Conservation (phyloP, 2,888 invertebrate species). For the Tinea trinotella region DNA sequence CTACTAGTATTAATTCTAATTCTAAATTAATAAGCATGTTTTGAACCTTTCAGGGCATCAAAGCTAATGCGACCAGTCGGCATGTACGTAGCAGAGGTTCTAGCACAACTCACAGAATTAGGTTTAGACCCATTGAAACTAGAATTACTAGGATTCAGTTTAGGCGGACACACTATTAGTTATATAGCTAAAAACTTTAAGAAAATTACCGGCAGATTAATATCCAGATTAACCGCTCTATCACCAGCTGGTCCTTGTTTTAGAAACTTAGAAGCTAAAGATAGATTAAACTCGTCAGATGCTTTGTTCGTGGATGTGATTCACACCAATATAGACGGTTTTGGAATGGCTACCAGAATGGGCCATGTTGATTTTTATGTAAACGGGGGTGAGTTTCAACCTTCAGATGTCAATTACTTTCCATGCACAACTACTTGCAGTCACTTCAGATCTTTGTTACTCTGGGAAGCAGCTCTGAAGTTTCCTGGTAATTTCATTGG, state of each 20-base stretch:
- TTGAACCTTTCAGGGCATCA: slow-evolving; percentile 36
- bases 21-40: neutral
- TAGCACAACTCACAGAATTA: slow-evolving; percentile 39
- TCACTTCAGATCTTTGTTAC: slow-evolving; percentile 45
- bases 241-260: slow-evolving; percentile 64
- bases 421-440: slow-evolving; percentile 56
- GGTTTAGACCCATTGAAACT: slow-evolving; percentile 48
- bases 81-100: slow-evolving; percentile 50
- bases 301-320: slow-evolving; percentile 59
- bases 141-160: slow-evolving; percentile 56
- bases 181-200: slow-evolving; percentile 53
- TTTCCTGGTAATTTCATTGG: slow-evolving; percentile 49
- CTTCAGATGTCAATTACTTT: slow-evolving; percentile 44
- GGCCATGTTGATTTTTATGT: slow-evolving; percentile 59
- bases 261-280: slow-evolving; percentile 35
- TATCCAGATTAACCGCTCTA: slow-evolving; percentile 51
- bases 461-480: slow-evolving; percentile 48
- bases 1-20: neutral
- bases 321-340: slow-evolving; percentile 62
- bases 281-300: slow-evolving; percentile 44
- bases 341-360: slow-evolving; percentile 56
- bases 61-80: slow-evolving; percentile 65
- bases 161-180: slow-evolving; percentile 56
- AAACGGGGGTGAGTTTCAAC: slow-evolving; percentile 61
- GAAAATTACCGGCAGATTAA: slow-evolving; percentile 41